phyloP scores from a whole-genome alignment of 2,113 vertebrate species.

The Nanger granti region DNA sequence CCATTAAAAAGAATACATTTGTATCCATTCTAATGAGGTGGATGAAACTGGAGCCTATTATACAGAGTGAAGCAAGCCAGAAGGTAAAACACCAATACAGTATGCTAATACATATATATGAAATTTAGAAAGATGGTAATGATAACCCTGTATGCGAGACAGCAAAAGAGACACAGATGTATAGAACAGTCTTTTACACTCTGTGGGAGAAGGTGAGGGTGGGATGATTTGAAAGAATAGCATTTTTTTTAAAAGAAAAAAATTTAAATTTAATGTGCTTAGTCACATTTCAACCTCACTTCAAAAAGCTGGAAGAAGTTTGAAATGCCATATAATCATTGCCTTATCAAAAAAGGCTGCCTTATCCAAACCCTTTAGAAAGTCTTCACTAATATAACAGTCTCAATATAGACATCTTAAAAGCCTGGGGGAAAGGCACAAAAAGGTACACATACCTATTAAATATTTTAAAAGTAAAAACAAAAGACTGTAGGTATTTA shows the following conservation, averaged over 20 bases:
- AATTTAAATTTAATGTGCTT: too few relatives aligned
- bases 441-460: not conserved
- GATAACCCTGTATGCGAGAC: fast-evolving
- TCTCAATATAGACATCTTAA: not conserved
- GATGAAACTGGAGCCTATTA: not conserved
- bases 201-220: not conserved
- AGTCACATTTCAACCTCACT: not conserved
- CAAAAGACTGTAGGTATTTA: not conserved
- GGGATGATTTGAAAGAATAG: not conserved
- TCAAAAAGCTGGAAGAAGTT: not conserved
- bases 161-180: not conserved
- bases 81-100: not conserved
- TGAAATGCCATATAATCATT: not conserved
- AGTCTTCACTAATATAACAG: not conserved
- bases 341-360: not conserved
- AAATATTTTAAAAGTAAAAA: not conserved
- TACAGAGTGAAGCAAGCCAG: not conserved
- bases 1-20: not conserved
- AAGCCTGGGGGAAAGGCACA: not conserved
- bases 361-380: not conserved
- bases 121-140: not conserved
- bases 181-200: not conserved
- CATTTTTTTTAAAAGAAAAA: not conserved
- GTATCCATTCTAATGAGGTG: not conserved
- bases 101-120: not conserved